Base-by-base conservation (phyloP, 2,888 invertebrate species). In the Yponomeuta evonymella region DNA sequence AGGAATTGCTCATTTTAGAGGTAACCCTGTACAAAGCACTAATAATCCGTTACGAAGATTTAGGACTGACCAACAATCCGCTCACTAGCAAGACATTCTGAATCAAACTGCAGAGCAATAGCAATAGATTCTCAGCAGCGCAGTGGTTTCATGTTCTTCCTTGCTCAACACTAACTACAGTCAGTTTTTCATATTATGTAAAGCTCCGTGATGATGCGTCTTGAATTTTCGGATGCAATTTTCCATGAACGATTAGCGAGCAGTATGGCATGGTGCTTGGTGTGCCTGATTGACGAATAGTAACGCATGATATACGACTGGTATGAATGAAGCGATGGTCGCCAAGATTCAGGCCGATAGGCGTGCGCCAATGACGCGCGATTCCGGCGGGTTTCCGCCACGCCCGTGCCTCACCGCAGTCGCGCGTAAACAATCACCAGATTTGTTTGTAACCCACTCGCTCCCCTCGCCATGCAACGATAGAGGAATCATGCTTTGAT, bases 381-480 rank as follows among this genome's bases (percentile, higher is more conserved):
- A 86, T 87, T 90, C 91, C 91, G 89, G 80, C 78, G 78, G 78
- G 84, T 83, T 87, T 90, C 91, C 90, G 90, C 86, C 81, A 82
- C 79, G 75, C 85, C 88, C 82, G 81, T 78, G 79, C 51, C 51
- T 79, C 78, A 78, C 82, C 81, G 79, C 81, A 79, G 76, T 82
- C 79, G 81, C 83, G 84, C 86, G 87, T 89, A 89, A 90, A 91
- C 88, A 89, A 86, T 86, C 81, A 58, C 51, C 33, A 67, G 30
- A 36, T 67, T 67, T 36, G 36, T 67, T 36, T 33, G 67, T n/a
- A 36, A 33, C 67, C 33, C n/a, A 33, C 12, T 67, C 33, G 30
- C 65, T 30, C 11, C 12, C 33, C n/a, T 15, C 67, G 67, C 12
- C 64, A 69, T 71, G 67, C 33, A 65, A 15, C 51, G 3, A 2